These are phyloP conservation scores for Eunapius fragilis DNA, from an alignment of 37 sponge, comb jelly and placozoan genomes.

Conservation along the genomic window DNA sequence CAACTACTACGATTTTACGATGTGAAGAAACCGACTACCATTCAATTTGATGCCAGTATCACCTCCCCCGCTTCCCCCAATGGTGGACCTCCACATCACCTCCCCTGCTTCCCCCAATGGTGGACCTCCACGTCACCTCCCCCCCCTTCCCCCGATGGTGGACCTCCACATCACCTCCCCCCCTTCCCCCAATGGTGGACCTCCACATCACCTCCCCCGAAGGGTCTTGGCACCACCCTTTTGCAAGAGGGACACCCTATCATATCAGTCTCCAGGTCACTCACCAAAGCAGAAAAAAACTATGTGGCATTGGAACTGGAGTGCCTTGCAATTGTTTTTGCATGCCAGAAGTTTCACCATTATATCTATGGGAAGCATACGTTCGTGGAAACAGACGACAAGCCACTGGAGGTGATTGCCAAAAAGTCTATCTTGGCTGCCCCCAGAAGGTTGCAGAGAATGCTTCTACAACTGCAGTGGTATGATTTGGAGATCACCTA, in stretches of 20 bases:
- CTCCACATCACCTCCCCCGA: too few relatives aligned
- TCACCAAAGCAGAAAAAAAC: slow-evolving; percentile 13
- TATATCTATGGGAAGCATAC: slow-evolving; percentile 21
- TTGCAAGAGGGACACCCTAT: slow-evolving; percentile 32
- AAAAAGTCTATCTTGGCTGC: slow-evolving; percentile 28
- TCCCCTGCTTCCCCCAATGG: too few relatives aligned
- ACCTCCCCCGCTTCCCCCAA: too few relatives aligned
- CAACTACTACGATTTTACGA: slow-evolving; percentile 16
- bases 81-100: too few relatives aligned
- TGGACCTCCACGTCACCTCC: too few relatives aligned
- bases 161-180: too few relatives aligned
- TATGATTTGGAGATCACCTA: slow-evolving; percentile 17
- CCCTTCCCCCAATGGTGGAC: too few relatives aligned
- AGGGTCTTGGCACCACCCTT: slow-evolving; percentile 16
- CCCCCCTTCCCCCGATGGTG: too few relatives aligned
- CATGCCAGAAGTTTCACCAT: slow-evolving; percentile 25
- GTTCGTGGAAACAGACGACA: slow-evolving; percentile 47
- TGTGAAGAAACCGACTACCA: background rate
- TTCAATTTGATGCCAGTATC: slow-evolving; percentile 30
- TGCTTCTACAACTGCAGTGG: slow-evolving; percentile 30
- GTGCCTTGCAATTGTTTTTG: slow-evolving; percentile 18
- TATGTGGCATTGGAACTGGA: slow-evolving; percentile 29
- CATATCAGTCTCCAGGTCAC: slow-evolving; percentile 29
- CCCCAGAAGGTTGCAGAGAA: slow-evolving; percentile 32
- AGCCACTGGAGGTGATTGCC: slow-evolving; percentile 27